phyloP scores from a whole-genome alignment of 2,113 vertebrate genomes.

The human region DNA sequence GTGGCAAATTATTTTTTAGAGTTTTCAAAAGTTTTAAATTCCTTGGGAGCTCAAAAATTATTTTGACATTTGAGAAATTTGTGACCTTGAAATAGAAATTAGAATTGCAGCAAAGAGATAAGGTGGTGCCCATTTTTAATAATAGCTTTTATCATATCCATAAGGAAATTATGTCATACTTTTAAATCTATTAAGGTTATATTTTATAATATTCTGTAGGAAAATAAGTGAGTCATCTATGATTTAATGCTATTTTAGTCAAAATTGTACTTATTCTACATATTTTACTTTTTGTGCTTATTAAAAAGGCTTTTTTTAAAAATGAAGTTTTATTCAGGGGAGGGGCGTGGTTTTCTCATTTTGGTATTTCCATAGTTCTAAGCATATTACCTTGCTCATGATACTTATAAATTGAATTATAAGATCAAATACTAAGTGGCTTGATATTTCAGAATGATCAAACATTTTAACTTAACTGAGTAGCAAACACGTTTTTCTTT shows the following conservation, averaged over 20 bases:
- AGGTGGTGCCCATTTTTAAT: neutral
- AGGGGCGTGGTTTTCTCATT: neutral
- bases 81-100: neutral
- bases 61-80: slow-evolving; percentile 12
- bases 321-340: neutral
- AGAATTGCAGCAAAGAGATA: neutral
- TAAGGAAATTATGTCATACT: slow-evolving; percentile 28
- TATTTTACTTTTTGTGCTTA: neutral
- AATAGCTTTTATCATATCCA: neutral
- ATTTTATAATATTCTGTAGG: slow-evolving; percentile 18
- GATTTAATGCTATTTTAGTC: neutral
- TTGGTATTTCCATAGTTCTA: slow-evolving; percentile 1
- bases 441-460: slow-evolving; percentile 24
- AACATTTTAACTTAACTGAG: neutral
- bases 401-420: neutral
- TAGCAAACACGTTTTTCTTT: neutral
- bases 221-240: neutral
- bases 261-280: slow-evolving; percentile 1
- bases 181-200: slow-evolving; percentile 41
- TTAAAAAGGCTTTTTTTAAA: neutral
- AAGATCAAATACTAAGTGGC: neutral
- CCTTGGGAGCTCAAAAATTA: neutral
- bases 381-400: neutral
- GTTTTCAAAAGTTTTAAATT: neutral
- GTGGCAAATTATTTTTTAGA: neutral